Conservation (phyloP, 1,140 invertebrate species). For the Trachymyrmex septentrionalis region DNA sequence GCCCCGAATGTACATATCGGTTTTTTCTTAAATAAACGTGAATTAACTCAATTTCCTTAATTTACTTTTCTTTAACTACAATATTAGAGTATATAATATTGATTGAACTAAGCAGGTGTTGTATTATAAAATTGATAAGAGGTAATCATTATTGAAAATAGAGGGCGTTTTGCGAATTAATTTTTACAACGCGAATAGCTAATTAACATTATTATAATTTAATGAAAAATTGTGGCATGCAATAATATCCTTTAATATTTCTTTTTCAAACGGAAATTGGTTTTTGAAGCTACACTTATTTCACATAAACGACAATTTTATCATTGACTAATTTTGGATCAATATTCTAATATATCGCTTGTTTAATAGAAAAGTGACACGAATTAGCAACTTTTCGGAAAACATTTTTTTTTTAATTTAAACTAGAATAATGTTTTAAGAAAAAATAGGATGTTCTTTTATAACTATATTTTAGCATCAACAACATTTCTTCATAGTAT, state of each 20-base stretch:
- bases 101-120: neutral
- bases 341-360: neutral
- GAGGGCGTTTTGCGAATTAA: neutral
- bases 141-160: neutral
- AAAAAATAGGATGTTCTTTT: too few species aligned
- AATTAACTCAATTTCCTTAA: neutral
- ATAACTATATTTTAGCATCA: too few species aligned
- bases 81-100: neutral
- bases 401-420: too few species aligned
- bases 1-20: neutral
- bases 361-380: too few species aligned
- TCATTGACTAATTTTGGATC: neutral
- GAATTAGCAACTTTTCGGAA: too few species aligned
- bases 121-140: neutral
- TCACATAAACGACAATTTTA: neutral
- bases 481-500: too few species aligned
- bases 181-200: neutral
- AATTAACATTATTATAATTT: slow-evolving; percentile 2
- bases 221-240: neutral
- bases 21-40: slow-evolving; percentile 13
- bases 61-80: neutral
- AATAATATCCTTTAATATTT: neutral
- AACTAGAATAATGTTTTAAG: too few species aligned
- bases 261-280: neutral
- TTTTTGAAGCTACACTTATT: neutral